phyloP scores from a whole-genome alignment of 2,113 vertebrate genomes.

The Aythya baeri region DNA sequence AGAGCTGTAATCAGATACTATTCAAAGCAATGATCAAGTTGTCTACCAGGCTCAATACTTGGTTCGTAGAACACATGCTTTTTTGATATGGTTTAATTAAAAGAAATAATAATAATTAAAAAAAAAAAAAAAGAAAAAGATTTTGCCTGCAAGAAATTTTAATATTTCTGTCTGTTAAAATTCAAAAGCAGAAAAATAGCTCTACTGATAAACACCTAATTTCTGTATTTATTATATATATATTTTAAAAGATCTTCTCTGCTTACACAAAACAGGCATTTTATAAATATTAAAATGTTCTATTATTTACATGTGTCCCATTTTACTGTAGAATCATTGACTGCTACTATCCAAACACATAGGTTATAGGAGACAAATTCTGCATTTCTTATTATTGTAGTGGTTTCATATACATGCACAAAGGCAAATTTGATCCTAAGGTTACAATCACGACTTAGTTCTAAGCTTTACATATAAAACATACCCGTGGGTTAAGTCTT shows the following conservation, averaged over 20 bases:
- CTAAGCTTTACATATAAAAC: neutral
- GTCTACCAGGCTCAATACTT: neutral
- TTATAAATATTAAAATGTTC: conserved; percentile 63
- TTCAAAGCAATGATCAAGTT: neutral
- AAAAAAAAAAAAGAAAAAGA: neutral
- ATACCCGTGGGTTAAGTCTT: neutral
- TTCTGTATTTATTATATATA: conserved; percentile 38
- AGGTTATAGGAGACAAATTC: neutral
- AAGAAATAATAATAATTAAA: neutral
- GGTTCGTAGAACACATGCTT: neutral
- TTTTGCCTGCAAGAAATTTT: conserved; percentile 19
- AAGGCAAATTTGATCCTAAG: neutral
- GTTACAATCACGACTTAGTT: neutral
- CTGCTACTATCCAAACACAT: neutral
- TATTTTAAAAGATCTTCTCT: conserved; percentile 16
- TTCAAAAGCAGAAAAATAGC: conserved; percentile 52
- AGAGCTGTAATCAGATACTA: neutral
- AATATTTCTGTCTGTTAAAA: conserved; percentile 8
- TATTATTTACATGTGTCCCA: conserved; percentile 58
- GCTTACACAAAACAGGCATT: conserved; percentile 42
- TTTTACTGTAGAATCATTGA: neutral
- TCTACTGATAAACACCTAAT: conserved; percentile 41
- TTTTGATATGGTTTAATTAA: neutral
- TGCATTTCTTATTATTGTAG: neutral
- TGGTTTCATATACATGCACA: neutral